These are phyloP conservation scores for Reinhardtius hippoglossoides DNA, from an alignment of 2,113 vertebrate species.

Conservation along the genomic window DNA sequence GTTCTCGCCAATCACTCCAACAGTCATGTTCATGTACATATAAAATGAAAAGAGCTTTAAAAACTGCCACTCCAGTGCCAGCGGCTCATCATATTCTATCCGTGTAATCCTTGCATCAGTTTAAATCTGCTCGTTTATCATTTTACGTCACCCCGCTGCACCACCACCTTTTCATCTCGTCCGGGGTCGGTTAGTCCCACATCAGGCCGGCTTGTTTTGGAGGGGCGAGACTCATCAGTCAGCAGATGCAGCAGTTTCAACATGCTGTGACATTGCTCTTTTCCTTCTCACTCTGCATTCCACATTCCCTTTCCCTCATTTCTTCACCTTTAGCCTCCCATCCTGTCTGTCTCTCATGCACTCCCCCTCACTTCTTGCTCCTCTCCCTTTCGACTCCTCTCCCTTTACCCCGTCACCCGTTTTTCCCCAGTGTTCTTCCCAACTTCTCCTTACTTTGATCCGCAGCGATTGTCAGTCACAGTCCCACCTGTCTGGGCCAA, in stretches of 20 bases:
- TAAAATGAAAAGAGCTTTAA: neutral
- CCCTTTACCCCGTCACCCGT: neutral
- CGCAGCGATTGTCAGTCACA: slow-evolving; percentile 60
- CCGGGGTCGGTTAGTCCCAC: slow-evolving; percentile 33
- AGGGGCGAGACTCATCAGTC: slow-evolving; percentile 53
- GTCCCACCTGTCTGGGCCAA: slow-evolving; percentile 55
- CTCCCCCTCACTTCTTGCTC: neutral
- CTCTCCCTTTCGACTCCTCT: slow-evolving; percentile 6
- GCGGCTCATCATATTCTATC: slow-evolving; percentile 17
- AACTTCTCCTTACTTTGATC: slow-evolving; percentile 59
- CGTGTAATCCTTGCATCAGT: slow-evolving; percentile 47
- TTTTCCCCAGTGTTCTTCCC: neutral
- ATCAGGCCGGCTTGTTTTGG: slow-evolving; percentile 54
- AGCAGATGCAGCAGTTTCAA: slow-evolving; percentile 64
- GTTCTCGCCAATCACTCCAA: neutral
- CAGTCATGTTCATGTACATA: neutral
- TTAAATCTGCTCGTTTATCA: slow-evolving; percentile 31
- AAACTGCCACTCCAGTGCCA: neutral
- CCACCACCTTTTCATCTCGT: slow-evolving; percentile 60
- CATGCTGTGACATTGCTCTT: slow-evolving; percentile 57
- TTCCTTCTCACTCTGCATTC: slow-evolving; percentile 8
- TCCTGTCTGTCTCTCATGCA: neutral
- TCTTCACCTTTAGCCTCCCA: slow-evolving; percentile 43
- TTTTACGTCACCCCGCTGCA: slow-evolving; percentile 31
- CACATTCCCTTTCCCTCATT: slow-evolving; percentile 14